Evolutionary conservation across 2,888 invertebrate genomes (phyloP).

Genomic region (Panopea generosa): DNA sequence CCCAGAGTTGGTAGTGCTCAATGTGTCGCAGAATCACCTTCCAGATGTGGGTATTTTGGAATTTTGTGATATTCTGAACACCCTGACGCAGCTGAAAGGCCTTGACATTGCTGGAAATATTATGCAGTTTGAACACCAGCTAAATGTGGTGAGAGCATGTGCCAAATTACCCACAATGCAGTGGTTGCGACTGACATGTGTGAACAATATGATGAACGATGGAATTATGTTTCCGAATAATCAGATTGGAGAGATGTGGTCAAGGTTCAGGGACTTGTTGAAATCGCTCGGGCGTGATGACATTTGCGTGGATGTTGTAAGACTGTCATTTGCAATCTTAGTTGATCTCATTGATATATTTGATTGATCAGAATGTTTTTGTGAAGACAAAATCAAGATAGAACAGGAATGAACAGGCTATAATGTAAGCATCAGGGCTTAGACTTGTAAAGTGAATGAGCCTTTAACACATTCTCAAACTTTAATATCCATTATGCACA

Average conservation of each 20-base stretch:
- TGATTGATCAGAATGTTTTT: too few relatives aligned
- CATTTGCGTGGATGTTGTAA: conserved; percentile 66
- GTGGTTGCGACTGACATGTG: conserved; percentile 66
- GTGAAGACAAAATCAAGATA: too few relatives aligned
- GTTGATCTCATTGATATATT: conserved; percentile 70
- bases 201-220: conserved; percentile 47
- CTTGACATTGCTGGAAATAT: conserved; percentile 75
- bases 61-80: conserved; percentile 64
- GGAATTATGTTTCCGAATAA: conserved; percentile 52
- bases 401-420: too few relatives aligned
- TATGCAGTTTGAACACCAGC: conserved; percentile 66
- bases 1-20: conserved; percentile 68
- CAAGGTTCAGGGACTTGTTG: conserved; percentile 53
- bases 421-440: too few relatives aligned
- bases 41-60: conserved; percentile 65
- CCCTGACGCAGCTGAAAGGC: conserved; percentile 63
- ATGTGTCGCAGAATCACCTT: conserved; percentile 75
- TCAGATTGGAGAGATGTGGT: conserved; percentile 49
- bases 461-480: too few relatives aligned
- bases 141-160: conserved; percentile 68
- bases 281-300: conserved; percentile 63
- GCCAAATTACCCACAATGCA: conserved; percentile 67
- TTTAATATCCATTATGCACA: too few relatives aligned
- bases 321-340: conserved; percentile 68
- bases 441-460: too few relatives aligned